Conservation (phyloP, 2,888 invertebrate genomes). For the Cheilosia urbana region DNA sequence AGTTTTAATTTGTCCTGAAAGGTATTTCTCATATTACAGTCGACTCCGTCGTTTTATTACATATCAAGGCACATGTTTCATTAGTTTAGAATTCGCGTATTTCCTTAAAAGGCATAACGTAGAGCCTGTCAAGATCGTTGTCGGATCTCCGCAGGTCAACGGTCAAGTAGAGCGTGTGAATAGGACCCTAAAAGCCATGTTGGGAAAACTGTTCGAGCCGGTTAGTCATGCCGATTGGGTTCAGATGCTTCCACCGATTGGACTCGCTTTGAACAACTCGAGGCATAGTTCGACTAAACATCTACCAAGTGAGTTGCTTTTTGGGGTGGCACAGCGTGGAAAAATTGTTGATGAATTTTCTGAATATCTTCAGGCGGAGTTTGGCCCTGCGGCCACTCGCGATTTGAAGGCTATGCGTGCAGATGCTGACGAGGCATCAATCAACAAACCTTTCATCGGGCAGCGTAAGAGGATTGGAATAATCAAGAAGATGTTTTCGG, state of each 20-base stretch:
- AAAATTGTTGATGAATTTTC: no score
- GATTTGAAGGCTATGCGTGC: no score
- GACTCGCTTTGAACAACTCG: slow-evolving; percentile 76
- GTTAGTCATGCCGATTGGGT: slow-evolving; percentile 40
- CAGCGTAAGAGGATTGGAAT: no score
- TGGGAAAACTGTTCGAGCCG: slow-evolving; percentile 42
- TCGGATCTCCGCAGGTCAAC: slow-evolving; percentile 77
- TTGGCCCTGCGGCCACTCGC: no score
- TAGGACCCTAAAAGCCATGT: slow-evolving; percentile 33
- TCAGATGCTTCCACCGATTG: slow-evolving; percentile 29
- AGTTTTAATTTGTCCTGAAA: no score
- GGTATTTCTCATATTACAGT: not conserved
- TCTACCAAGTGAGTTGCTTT: not conserved
- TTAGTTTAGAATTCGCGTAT: slow-evolving; percentile 77
- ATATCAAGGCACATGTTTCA: no score
- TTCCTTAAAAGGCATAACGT: slow-evolving; percentile 77
- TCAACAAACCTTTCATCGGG: no score
- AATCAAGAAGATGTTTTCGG: no score
- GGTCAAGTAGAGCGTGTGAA: slow-evolving; percentile 74
- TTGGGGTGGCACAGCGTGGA: no score
- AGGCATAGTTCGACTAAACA: not conserved
- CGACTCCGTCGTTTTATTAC: not conserved
- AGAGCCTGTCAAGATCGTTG: slow-evolving; percentile 76
- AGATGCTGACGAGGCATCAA: no score
- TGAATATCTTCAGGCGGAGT: no score